Base-by-base conservation (phyloP, 1,140 invertebrate genomes). In the Zaprionus inermis region DNA sequence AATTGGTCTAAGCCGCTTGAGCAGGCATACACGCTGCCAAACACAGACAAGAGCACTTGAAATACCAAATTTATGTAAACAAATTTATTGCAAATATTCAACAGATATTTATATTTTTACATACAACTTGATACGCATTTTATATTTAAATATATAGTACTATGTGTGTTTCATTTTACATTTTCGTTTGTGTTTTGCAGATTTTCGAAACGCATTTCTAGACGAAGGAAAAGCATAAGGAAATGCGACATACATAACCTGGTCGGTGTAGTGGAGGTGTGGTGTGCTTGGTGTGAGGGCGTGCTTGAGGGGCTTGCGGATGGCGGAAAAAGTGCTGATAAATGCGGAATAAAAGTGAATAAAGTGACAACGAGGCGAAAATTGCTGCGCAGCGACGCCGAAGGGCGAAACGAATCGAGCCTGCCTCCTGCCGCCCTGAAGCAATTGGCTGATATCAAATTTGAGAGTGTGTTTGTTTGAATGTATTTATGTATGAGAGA, bases 191-290 rank as follows among this genome's bases (percentile, higher is more conserved):
- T 41, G 61, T 60, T 52, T 86, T 82, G 9, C 83, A 88, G 83
- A 79, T 88, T 78, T 89, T 89, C 63, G 83, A 88, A 74, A 88
- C 83, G 70, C 83, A 88, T 88, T 88, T 88, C 83, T 88, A 88
- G 63, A 51, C 49, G n/a, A 10, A 49, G 44, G 9, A 18, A 44
- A 44, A 16, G 44, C 44, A 22, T 18, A 44, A 44, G 30, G 60
- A 38, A 61, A 76, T 72, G 68, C 41, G 73, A 56, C 49, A 66
- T 72, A 66, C 65, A 56, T 56, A 59, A 60, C 49, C 60, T 36
- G 34, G 57, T 32, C 38, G 30, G 12, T 32, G 20, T 32, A 55
- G 34, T 41, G 70, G 24, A 66, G 54, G 64, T n/a, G 32, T n/a
- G n/a, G n/a, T 46, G 12, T 22, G n/a, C 9, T 24, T 34, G 12